Evolutionary conservation across 2,113 vertebrate species (phyloP).

Genomic region (Crotalus helleri): DNA sequence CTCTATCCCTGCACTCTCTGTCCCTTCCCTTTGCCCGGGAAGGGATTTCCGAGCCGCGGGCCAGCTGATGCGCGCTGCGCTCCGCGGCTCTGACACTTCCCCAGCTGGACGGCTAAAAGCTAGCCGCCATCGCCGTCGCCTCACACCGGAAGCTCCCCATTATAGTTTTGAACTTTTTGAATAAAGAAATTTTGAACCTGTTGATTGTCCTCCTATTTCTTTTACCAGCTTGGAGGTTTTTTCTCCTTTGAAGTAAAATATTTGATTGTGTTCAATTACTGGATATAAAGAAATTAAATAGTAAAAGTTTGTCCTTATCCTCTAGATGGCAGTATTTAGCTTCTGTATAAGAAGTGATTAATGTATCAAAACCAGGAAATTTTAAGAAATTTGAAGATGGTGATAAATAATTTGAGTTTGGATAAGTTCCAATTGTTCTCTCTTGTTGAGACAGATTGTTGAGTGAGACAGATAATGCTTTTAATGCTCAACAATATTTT

Average conservation of each 20-base stretch:
- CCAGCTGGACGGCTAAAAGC: too few relatives aligned
- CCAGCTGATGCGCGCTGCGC: too few relatives aligned
- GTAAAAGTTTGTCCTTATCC: not conserved
- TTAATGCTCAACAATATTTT: not conserved
- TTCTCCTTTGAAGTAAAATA: not conserved
- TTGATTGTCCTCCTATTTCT: too few relatives aligned
- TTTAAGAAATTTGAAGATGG: not conserved
- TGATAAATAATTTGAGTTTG: not conserved
- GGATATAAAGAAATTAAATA: not conserved
- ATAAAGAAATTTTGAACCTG: not conserved
- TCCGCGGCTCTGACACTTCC: too few relatives aligned
- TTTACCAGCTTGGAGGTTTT: not conserved
- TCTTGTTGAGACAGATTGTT: not conserved
- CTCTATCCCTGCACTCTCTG: too few relatives aligned
- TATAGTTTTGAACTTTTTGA: not conserved
- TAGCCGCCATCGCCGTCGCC: too few relatives aligned
- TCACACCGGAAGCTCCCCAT: too few relatives aligned
- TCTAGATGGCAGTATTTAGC: slow-evolving; percentile 41
- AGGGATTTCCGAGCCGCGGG: too few relatives aligned
- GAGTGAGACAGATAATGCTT: not conserved
- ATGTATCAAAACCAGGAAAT: fast-evolving
- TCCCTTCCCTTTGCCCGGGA: too few relatives aligned
- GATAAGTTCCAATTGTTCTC: not conserved
- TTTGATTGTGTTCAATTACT: not conserved
- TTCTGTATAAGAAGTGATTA: not conserved